Percentiles rank a stretch among this genome's conserved stretches.
phyloP scores from a whole-genome alignment of 2,797 vertebrate genomes.

The Hypotaenidia philippensis region DNA sequence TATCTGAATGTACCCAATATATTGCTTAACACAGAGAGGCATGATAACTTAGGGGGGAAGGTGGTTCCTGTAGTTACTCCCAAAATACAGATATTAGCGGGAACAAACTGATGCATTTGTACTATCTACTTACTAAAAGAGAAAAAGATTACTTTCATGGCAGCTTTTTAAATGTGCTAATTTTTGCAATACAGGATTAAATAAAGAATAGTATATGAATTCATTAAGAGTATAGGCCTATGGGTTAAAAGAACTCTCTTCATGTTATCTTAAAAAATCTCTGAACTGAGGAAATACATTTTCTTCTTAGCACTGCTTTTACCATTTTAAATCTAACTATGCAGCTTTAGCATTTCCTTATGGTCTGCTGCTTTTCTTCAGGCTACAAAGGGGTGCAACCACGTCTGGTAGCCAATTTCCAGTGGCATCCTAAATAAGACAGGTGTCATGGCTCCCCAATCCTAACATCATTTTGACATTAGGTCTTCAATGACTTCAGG shows the following conservation, averaged over 20 bases:
- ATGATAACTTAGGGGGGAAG: neutral
- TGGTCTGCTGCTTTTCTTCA: neutral
- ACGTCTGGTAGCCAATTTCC: constrained; percentile 24
- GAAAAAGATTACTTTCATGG: neutral
- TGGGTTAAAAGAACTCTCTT: neutral
- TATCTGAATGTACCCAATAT: neutral
- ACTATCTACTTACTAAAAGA: neutral
- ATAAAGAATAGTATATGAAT: neutral
- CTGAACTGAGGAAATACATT: neutral
- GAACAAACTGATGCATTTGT: neutral
- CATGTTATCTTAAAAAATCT: neutral
- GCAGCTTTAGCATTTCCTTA: neutral
- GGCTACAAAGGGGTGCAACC: neutral
- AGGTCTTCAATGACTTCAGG: constrained; percentile 21
- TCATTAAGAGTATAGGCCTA: neutral
- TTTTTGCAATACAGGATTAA: neutral
- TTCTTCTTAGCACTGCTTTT: neutral
- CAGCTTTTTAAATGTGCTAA: neutral
- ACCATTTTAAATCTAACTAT: neutral
- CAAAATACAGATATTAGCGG: neutral
- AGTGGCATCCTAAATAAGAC: constrained; percentile 14
- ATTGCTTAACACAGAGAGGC: neutral
- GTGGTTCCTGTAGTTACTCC: neutral
- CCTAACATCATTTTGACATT: constrained; percentile 63
- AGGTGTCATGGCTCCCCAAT: constrained; percentile 47